Percentiles rank a stretch among this genome's conserved stretches.
Evolutionary conservation across 2,888 invertebrate genomes (phyloP).

Genomic region (Thereva unica): DNA sequence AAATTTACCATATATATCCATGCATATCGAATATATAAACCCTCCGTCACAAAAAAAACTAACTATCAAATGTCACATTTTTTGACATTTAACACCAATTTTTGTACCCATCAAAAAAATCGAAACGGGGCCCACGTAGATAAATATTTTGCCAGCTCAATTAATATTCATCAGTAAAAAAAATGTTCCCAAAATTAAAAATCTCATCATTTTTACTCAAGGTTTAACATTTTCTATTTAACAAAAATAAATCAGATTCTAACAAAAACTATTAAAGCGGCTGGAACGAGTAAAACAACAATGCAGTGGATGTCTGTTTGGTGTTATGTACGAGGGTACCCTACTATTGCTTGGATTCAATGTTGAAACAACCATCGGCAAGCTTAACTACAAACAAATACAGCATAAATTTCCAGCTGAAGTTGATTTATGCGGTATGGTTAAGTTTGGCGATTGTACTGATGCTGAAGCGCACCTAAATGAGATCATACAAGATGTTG

Average conservation of each 20-base stretch:
- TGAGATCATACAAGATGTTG: conserved; percentile 70
- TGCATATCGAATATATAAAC: too few relatives aligned
- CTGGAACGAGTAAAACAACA: conserved; percentile 66
- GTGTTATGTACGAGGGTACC: conserved; percentile 73
- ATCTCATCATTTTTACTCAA: conserved; percentile 72
- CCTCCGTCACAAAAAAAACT: too few relatives aligned
- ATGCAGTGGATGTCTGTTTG: conserved; percentile 73
- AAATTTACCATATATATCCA: too few relatives aligned
- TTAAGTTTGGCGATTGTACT: conserved; percentile 67
- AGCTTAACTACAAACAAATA: conserved; percentile 59
- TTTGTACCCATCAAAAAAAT: too few relatives aligned
- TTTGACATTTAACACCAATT: too few relatives aligned
- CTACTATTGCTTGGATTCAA: conserved; percentile 71
- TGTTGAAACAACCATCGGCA: conserved; percentile 65
- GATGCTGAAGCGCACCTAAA: conserved; percentile 66
- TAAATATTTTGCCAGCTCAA: too few relatives aligned
- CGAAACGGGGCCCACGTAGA: too few relatives aligned
- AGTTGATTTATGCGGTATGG: conserved; percentile 75
- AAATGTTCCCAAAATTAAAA: conserved; percentile 75
- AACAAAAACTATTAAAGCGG: conserved; percentile 62
- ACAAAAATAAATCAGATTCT: not conserved
- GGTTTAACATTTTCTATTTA: conserved; percentile 59
- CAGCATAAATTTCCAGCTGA: conserved; percentile 73
- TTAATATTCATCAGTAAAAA: conserved; percentile 15
- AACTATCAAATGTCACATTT: too few relatives aligned